Conservation (phyloP, 2,888 invertebrate species). For the Heliconius aoede region DNA sequence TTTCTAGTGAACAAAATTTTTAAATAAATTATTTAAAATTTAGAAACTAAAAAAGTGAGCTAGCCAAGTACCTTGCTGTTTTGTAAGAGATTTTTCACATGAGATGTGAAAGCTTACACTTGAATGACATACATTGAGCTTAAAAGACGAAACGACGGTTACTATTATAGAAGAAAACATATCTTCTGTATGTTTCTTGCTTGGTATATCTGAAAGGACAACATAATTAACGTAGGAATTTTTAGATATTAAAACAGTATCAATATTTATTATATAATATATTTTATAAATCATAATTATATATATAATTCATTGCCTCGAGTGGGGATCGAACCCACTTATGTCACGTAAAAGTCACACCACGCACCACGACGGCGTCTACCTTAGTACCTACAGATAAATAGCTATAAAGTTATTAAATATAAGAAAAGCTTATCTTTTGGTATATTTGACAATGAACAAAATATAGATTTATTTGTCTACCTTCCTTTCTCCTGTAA, state of each 20-base stretch:
- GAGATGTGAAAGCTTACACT: slow-evolving; percentile 39
- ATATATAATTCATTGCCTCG: too few relatives aligned
- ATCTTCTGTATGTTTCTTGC: slow-evolving; percentile 1
- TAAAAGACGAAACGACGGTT: slow-evolving; percentile 34
- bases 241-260: background rate
- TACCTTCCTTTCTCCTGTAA: background rate
- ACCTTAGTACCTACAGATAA: background rate
- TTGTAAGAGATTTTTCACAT: slow-evolving; percentile 28
- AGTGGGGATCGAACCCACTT: too few relatives aligned
- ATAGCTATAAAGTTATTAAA: background rate
- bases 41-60: background rate
- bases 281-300: background rate
- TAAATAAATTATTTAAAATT: too few relatives aligned
- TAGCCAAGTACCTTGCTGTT: slow-evolving; percentile 24
- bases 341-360: too few relatives aligned
- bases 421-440: background rate
- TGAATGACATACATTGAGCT: slow-evolving; percentile 38
- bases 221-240: background rate
- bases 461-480: too few relatives aligned
- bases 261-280: background rate
- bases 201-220: background rate
- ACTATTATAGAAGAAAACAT: slow-evolving; percentile 6
- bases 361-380: too few relatives aligned
- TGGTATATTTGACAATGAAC: background rate
- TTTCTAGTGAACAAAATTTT: too few relatives aligned